These are phyloP conservation scores for Julus scandinavius DNA, from an alignment of 2,888 invertebrate genomes.

Conservation along the genomic window DNA sequence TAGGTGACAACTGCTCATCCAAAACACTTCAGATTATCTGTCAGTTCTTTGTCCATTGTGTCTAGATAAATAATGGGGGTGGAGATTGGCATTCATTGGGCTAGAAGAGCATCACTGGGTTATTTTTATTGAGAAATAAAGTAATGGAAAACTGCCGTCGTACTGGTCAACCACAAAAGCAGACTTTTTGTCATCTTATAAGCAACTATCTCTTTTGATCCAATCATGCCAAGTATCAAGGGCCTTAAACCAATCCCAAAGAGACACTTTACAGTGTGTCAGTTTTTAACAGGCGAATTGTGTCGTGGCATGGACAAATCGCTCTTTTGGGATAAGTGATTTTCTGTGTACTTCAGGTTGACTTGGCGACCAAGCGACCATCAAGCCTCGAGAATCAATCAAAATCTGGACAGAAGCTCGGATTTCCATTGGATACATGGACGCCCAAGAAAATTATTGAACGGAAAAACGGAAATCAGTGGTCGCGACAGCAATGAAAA, in stretches of 20 bases:
- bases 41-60: conserved; percentile 12
- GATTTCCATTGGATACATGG: conserved; percentile 8
- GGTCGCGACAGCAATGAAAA: conserved; percentile 13
- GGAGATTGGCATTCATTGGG: neutral
- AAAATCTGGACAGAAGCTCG: conserved; percentile 52
- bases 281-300: conserved; percentile 22
- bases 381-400: conserved; percentile 51
- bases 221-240: conserved; percentile 26
- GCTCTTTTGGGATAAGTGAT: conserved; percentile 54
- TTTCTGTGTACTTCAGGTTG: conserved; percentile 47
- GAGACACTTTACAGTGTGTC: conserved; percentile 23
- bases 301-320: conserved; percentile 49
- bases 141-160: neutral
- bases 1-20: conserved; percentile 21
- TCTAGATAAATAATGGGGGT: conserved; percentile 4
- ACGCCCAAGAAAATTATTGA: conserved; percentile 39
- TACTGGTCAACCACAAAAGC: conserved; percentile 24
- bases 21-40: conserved; percentile 17
- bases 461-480: conserved; percentile 40
- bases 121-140: conserved; percentile 19
- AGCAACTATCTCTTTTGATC: neutral
- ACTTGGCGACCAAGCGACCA: conserved; percentile 46
- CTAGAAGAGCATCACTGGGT: neutral
- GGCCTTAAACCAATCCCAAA: neutral
- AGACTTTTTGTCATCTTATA: neutral